phyloP scores from a whole-genome alignment of 2,113 vertebrate genomes.

The Tachuris rubrigastra region DNA sequence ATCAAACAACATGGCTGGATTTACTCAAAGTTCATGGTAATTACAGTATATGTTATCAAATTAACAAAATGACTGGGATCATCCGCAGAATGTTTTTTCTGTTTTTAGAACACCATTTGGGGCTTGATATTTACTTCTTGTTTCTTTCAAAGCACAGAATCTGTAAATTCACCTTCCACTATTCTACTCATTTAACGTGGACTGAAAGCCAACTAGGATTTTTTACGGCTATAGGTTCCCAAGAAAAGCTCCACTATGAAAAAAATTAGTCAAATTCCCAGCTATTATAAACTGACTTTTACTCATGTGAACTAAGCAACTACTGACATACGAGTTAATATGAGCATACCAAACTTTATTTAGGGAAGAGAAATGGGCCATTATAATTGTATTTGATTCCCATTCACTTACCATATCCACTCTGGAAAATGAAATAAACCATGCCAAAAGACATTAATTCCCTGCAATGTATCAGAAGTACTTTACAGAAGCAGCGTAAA shows the following conservation, averaged over 20 bases:
- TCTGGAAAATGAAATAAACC: slow-evolving; percentile 63
- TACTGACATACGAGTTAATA: slow-evolving; percentile 43
- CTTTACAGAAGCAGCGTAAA: slow-evolving; percentile 37
- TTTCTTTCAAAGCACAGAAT: background rate
- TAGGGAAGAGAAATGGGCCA: slow-evolving; percentile 46
- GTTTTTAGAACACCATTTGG: background rate
- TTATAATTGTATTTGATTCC: slow-evolving; percentile 52
- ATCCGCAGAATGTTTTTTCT: background rate
- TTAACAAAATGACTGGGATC: background rate
- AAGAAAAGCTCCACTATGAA: background rate
- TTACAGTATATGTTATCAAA: background rate
- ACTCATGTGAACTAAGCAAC: slow-evolving; percentile 26
- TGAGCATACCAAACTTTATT: slow-evolving; percentile 54
- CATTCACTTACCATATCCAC: slow-evolving; percentile 47
- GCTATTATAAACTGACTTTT: slow-evolving; percentile 19
- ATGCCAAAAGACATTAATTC: slow-evolving; percentile 60
- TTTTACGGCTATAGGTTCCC: background rate
- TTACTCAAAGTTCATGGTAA: background rate
- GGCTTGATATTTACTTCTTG: background rate
- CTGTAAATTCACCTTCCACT: background rate
- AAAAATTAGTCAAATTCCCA: slow-evolving; percentile 25
- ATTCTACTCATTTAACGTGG: background rate
- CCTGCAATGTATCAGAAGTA: slow-evolving; percentile 34
- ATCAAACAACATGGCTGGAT: background rate
- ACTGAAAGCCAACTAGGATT: background rate